Base-by-base conservation (phyloP, 2,113 vertebrate genomes). In the Conger conger region DNA sequence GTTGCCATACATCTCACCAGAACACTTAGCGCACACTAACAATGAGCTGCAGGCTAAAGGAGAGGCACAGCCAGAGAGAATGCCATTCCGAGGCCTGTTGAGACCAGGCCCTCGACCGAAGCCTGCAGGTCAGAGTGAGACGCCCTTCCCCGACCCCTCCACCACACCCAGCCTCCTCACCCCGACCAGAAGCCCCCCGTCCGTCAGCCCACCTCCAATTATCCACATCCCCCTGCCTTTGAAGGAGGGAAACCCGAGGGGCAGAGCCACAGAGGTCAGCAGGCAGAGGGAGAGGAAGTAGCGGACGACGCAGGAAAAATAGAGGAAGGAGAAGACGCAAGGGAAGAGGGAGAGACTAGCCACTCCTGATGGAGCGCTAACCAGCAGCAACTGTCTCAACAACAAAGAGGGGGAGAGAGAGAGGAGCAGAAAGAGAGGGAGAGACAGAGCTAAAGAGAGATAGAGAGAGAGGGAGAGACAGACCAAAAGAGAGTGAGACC, bases 301-400 rank as follows among this genome's bases (percentile, higher is more conserved):
- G 33, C 68, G 20, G 57, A 63, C 20, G 8, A 23, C n/a, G 4
- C 11, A n/a, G 63, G 85, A 89, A 40, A 73, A 87, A 86, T 83
- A 76, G 33, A 86, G 88, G 86, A 50, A 77, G 83, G 54, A 60
- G 80, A 85, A 73, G 81, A 87, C 54, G 76, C 81, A 89, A 90
- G 73, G 84, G 89, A 76, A 63, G 84, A 87, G 33, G 76, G 86
- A 84, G 90, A 90, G 86, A 88, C 83, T 89, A 89, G 86, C 73
- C 35, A 79, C 42, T 30, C 45, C 5, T 90, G 82, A 92, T 92
- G 90, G 88, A 91, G 91, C 87, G 81, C 82, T 94, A 94, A 94
- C 94, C 92, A 95, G 92, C 92, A 94, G 92, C 93, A 94, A 94
- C 93, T 94, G 94, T 94, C 94, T 94, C 92, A 94, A 94, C 93